Conservation (phyloP, 2,113 vertebrate species). For the Lanius collurio region DNA sequence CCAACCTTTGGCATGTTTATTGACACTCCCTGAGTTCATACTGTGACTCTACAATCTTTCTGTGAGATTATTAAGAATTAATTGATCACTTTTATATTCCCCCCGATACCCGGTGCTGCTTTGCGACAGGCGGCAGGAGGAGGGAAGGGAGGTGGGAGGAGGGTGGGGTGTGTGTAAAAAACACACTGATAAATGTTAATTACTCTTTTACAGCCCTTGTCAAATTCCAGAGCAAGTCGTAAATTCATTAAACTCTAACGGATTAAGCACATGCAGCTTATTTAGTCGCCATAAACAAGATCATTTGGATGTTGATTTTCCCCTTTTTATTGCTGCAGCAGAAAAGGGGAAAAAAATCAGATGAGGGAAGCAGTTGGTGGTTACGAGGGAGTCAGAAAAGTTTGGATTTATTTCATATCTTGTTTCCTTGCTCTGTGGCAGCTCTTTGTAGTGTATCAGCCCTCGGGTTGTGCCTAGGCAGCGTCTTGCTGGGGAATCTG, state of each 20-base stretch:
- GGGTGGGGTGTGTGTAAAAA: conserved; percentile 66
- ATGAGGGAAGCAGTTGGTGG: conserved; percentile 33
- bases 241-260: conserved; percentile 84
- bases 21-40: conserved; percentile 69
- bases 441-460: not conserved
- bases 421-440: not conserved
- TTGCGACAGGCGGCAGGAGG: conserved; percentile 23
- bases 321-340: conserved; percentile 77
- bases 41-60: conserved; percentile 67
- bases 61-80: conserved; percentile 74
- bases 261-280: conserved; percentile 84
- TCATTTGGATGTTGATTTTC: conserved; percentile 85
- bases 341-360: conserved; percentile 55
- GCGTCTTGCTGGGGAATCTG: fast-evolving
- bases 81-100: conserved; percentile 74
- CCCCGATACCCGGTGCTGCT: conserved; percentile 63
- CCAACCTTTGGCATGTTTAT: conserved; percentile 69
- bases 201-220: conserved; percentile 82
- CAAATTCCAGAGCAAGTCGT: conserved; percentile 84
- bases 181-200: conserved; percentile 76
- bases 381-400: conserved; percentile 49
- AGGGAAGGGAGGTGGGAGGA: conserved; percentile 41
- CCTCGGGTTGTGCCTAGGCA: not conserved
- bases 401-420: conserved; percentile 34
- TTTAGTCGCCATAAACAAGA: conserved; percentile 85